Percentiles rank a stretch among this genome's conserved stretches.
Conservation (phyloP, 2,113 vertebrate species). For the Sinocyclocheilus anophthalmus region DNA sequence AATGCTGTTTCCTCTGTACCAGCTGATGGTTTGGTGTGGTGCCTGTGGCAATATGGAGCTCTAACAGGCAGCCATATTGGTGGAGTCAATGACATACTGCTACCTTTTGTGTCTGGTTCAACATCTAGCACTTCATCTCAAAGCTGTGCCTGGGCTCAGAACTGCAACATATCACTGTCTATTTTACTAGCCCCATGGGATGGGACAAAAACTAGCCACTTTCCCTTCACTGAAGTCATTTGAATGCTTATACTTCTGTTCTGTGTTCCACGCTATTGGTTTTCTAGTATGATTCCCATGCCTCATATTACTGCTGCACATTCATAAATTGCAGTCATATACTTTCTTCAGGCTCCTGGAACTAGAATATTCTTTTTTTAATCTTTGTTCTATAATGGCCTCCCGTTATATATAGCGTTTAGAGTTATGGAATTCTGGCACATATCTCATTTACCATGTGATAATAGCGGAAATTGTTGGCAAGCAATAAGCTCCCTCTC, state of each 20-base stretch:
- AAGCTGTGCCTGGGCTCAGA: neutral
- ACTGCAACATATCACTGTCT: slow-evolving; percentile 21
- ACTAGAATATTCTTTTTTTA: neutral
- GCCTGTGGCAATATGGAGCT: neutral
- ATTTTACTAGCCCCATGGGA: slow-evolving; percentile 1
- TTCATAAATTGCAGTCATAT: neutral
- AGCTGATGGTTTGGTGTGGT: slow-evolving; percentile 34
- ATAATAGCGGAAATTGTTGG: neutral
- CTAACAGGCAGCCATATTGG: slow-evolving; percentile 12
- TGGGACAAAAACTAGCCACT: neutral
- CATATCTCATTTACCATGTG: neutral
- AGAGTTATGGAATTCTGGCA: neutral
- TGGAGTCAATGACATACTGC: slow-evolving; percentile 22
- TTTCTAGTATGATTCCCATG: neutral
- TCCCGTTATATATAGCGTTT: neutral
- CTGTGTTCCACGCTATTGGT: neutral
- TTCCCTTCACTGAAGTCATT: neutral
- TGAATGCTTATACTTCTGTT: neutral
- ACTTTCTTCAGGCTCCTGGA: neutral
- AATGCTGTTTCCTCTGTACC: slow-evolving; percentile 7
- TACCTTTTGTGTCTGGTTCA: slow-evolving; percentile 17
- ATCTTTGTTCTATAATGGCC: neutral
- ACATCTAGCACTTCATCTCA: slow-evolving; percentile 19
- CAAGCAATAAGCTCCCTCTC: neutral
- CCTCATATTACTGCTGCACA: neutral